Conservation (phyloP, 2,797 vertebrate species). For the Microtus californicus region DNA sequence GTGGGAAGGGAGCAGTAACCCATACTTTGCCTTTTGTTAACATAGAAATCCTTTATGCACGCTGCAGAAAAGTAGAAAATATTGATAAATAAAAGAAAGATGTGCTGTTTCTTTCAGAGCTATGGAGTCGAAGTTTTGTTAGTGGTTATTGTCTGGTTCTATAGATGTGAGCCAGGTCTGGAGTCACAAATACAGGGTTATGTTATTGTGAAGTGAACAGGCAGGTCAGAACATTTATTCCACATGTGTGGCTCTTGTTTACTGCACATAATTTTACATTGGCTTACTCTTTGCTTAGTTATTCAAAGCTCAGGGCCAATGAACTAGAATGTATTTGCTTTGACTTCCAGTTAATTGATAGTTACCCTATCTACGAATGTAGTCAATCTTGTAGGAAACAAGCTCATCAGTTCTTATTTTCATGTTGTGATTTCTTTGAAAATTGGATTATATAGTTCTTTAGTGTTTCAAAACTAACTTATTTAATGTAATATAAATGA, state of each 20-base stretch:
- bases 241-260: not conserved
- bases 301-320: not conserved
- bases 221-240: constrained; percentile 54
- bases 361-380: not conserved
- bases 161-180: not conserved
- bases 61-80: constrained; percentile 6
- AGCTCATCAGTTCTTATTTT: not conserved
- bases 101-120: constrained; percentile 20
- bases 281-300: not conserved
- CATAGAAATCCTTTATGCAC: not conserved
- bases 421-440: constrained; percentile 9
- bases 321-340: constrained; percentile 14
- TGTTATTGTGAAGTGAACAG: constrained; percentile 28
- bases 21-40: constrained; percentile 46
- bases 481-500: not conserved
- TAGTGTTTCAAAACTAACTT: not conserved
- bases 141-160: constrained; percentile 42
- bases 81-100: not conserved
- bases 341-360: constrained; percentile 1
- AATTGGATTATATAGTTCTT: not conserved
- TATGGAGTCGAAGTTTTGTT: constrained; percentile 58
- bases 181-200: constrained; percentile 23
- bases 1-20: not conserved
- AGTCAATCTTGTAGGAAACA: not conserved
- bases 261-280: constrained; percentile 10